Evolutionary conservation across 2,113 vertebrate genomes (phyloP).

Genomic region (Halichoerus grypus): DNA sequence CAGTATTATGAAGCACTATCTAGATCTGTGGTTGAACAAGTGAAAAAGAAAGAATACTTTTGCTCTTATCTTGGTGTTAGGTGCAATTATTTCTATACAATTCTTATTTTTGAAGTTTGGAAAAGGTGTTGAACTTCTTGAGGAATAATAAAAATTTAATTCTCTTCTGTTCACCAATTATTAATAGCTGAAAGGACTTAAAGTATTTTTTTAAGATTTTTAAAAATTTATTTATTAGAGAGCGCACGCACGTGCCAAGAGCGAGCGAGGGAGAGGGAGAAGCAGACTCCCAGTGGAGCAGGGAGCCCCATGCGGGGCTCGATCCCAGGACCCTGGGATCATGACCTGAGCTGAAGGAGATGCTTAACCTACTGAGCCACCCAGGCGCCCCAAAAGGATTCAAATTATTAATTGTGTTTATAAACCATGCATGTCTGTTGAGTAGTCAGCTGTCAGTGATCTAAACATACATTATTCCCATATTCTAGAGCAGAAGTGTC

Average conservation of each 20-base stretch:
- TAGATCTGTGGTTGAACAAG: neutral
- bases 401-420: neutral
- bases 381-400: neutral
- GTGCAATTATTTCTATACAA: neutral
- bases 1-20: neutral
- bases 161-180: neutral
- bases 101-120: constrained; percentile 43
- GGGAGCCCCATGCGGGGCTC: neutral
- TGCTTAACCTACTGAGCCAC: neutral
- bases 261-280: neutral
- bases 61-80: neutral
- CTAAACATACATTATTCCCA: neutral
- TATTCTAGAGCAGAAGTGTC: neutral
- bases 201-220: neutral
- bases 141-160: constrained; percentile 20
- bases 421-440: neutral
- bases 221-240: neutral
- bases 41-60: constrained; percentile 45
- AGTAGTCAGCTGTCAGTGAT: neutral
- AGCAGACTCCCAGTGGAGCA: neutral
- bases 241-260: neutral
- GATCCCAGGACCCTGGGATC: neutral
- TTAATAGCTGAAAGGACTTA: constrained; percentile 9
- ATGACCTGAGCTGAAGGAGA: neutral
- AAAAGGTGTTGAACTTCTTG: constrained; percentile 52